Conservation (phyloP, 2,888 invertebrate genomes). For the Cataglyphis altisquamis region DNA sequence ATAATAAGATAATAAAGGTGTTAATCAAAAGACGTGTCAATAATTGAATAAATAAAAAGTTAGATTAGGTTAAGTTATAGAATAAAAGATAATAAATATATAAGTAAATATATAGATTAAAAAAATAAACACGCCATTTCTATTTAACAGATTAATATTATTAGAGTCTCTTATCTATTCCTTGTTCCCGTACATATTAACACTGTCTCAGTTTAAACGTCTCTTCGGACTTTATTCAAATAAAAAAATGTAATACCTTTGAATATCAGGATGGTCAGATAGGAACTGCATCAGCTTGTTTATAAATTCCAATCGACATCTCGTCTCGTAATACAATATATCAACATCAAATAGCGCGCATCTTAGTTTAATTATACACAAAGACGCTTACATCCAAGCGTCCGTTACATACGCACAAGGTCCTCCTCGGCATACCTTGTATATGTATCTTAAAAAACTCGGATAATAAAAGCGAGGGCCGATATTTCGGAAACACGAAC, state of each 20-base stretch:
- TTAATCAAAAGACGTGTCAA: background rate
- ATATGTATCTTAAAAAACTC: background rate
- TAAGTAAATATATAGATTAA: background rate
- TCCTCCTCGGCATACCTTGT: background rate
- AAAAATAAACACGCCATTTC: too few species aligned
- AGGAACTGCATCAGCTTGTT: background rate
- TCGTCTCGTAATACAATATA: background rate
- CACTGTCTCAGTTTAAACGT: background rate
- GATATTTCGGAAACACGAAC: background rate
- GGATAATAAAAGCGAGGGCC: background rate
- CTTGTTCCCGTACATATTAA: background rate
- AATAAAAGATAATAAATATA: background rate
- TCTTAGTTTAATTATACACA: background rate
- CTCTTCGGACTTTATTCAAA: conserved; percentile 4
- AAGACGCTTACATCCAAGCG: background rate
- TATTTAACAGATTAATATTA: background rate
- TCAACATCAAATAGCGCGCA: background rate
- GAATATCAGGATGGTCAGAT: background rate
- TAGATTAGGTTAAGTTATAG: background rate
- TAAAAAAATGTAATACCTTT: conserved; percentile 28
- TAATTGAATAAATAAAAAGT: background rate
- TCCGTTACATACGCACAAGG: conserved; percentile 6
- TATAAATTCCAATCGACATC: background rate
- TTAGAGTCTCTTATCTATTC: background rate
- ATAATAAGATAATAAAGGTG: background rate